Evolutionary conservation across 2,888 invertebrate genomes (phyloP).

Genomic region (Hemaris fuciformis): DNA sequence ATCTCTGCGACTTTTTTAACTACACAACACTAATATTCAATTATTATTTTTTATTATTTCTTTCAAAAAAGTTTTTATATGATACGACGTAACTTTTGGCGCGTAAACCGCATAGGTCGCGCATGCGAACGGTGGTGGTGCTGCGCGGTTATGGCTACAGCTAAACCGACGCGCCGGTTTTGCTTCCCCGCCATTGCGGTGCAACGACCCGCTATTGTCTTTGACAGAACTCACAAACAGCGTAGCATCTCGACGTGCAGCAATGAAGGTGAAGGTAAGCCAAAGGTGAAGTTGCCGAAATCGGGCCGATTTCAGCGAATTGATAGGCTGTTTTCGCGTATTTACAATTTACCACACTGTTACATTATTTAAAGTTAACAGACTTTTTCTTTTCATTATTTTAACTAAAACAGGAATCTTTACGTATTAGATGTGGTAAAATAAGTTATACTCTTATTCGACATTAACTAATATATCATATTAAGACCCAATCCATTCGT

Average conservation of each 20-base stretch:
- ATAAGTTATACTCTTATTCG: too few relatives aligned
- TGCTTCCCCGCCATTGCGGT: constrained; percentile 65
- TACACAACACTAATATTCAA: constrained; percentile 28
- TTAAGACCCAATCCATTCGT: too few relatives aligned
- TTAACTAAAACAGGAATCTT: too few relatives aligned
- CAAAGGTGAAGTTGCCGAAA: constrained; percentile 36
- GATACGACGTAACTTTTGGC: constrained; percentile 33
- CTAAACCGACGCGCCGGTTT: constrained; percentile 57
- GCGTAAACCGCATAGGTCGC: constrained; percentile 50
- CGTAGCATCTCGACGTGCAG: constrained; percentile 21
- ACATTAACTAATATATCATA: too few relatives aligned
- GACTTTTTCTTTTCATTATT: too few relatives aligned
- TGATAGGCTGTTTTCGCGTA: constrained; percentile 30
- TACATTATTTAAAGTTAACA: background rate
- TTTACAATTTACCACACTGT: constrained; percentile 20
- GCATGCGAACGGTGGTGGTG: constrained; percentile 59
- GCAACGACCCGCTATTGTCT: constrained; percentile 48
- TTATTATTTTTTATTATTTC: constrained; percentile 14
- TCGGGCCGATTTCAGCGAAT: background rate
- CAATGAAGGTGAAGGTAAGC: constrained; percentile 65
- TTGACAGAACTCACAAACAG: constrained; percentile 23
- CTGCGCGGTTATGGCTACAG: constrained; percentile 62
- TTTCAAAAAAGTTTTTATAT: background rate
- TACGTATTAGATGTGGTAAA: too few relatives aligned
- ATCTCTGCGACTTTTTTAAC: constrained; percentile 38